Evolutionary conservation across 2,797 vertebrate species (phyloP).

Genomic region (Streptopelia turtur): DNA sequence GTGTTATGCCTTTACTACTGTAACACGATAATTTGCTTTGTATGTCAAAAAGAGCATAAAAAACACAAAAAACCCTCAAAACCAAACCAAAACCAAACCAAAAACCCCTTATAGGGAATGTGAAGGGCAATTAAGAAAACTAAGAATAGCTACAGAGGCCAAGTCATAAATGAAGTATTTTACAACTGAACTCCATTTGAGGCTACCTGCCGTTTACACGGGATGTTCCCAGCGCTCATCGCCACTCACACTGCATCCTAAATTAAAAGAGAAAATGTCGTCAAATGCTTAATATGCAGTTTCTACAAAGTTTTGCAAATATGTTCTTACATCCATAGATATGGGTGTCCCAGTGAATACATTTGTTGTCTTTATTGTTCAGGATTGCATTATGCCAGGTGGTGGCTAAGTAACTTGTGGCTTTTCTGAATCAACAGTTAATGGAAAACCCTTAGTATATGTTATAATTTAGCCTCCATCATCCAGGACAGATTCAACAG

Average conservation of each 20-base stretch:
- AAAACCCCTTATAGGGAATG: background rate
- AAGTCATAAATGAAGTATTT: background rate
- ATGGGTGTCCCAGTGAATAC: background rate
- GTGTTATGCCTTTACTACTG: background rate
- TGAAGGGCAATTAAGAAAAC: background rate
- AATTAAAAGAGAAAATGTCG: background rate
- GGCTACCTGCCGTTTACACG: background rate
- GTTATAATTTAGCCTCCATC: background rate
- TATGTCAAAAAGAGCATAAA: background rate
- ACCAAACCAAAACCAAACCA: too few species aligned
- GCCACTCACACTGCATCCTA: background rate
- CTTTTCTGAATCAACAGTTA: background rate
- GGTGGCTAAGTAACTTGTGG: background rate
- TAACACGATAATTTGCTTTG: background rate
- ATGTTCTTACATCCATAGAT: background rate
- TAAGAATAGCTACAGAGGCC: background rate
- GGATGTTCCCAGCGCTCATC: background rate
- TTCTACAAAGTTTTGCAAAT: background rate
- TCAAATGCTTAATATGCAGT: background rate
- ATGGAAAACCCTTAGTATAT: background rate
- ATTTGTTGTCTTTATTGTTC: background rate
- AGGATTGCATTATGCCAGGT: background rate
- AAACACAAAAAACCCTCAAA: background rate
- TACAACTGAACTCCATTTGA: background rate
- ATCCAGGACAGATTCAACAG: background rate